Evolutionary conservation across 92 coral and sea anemone species (phyloP).

Genomic region (Paragorgia papillata): DNA sequence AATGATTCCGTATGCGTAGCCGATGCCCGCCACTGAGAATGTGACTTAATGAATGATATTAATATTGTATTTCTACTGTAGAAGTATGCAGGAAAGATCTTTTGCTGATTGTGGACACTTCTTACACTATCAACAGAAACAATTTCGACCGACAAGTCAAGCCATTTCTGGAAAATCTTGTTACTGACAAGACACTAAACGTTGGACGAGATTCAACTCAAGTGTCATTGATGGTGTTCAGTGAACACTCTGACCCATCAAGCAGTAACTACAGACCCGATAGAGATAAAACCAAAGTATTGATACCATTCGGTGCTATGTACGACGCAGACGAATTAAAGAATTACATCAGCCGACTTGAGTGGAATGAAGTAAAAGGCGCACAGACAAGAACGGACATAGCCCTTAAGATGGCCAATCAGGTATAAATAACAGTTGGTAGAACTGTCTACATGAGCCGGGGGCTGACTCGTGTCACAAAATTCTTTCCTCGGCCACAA

Average conservation of each 20-base stretch:
- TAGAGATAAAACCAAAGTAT: not conserved
- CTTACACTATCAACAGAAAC: not conserved
- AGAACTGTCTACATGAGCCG: too few species aligned
- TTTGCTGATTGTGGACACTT: slow-evolving; percentile 8
- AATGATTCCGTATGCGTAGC: too few species aligned
- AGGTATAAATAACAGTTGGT: not conserved
- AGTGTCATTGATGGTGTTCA: not conserved
- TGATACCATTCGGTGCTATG: not conserved
- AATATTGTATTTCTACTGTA: not conserved
- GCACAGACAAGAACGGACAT: slow-evolving; percentile 19
- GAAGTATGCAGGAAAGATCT: slow-evolving; percentile 8
- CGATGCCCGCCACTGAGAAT: too few species aligned
- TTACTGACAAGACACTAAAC: slow-evolving; percentile 4
- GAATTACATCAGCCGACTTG: not conserved
- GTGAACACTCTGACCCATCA: too few species aligned
- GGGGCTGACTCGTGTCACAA: too few species aligned
- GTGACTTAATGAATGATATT: too few species aligned
- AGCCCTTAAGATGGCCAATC: slow-evolving; percentile 5
- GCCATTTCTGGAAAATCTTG: slow-evolving; percentile 13
- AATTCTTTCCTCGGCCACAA: too few species aligned
- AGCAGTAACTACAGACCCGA: too few species aligned
- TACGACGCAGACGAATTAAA: not conserved
- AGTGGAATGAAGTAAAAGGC: slow-evolving; percentile 16
- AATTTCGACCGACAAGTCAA: slow-evolving; percentile 10
- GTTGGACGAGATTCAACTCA: slow-evolving; percentile 18